Percentiles rank a stretch among this genome's conserved stretches.
Evolutionary conservation across 2,113 vertebrate species (phyloP).

Genomic region (Eclectus roratus): DNA sequence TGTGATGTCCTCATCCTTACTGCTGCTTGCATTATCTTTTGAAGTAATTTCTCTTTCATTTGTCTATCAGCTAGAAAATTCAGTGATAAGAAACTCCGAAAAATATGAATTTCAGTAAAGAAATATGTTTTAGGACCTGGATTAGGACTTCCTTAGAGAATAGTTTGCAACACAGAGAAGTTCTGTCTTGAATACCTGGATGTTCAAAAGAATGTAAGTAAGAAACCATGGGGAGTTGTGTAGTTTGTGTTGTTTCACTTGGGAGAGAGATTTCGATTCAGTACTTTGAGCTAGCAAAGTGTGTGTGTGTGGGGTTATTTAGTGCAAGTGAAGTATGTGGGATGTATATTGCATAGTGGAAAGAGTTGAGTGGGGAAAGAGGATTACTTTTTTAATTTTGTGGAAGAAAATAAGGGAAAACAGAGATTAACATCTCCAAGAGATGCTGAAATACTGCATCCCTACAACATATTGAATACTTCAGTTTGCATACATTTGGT

Average conservation of each 20-base stretch:
- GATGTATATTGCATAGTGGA: not conserved
- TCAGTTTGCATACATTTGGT: not conserved
- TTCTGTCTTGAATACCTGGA: not conserved
- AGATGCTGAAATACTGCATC: not conserved
- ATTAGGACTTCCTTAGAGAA: not conserved
- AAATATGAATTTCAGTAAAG: not conserved
- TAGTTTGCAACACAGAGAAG: not conserved
- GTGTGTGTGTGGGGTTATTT: no score
- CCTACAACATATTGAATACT: not conserved
- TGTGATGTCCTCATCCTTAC: not conserved
- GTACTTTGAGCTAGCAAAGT: not conserved
- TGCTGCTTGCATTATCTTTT: not conserved
- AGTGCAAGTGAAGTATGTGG: not conserved
- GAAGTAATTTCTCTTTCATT: not conserved
- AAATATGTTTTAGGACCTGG: not conserved
- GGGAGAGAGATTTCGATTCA: not conserved
- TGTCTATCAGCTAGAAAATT: not conserved
- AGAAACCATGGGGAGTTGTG: not conserved
- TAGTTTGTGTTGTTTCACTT: not conserved
- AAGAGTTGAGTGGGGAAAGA: not conserved
- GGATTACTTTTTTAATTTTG: not conserved
- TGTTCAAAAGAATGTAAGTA: not conserved
- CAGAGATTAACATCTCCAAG: not conserved
- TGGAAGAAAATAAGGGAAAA: not conserved
- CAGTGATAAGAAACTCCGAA: not conserved